Conservation (phyloP, 53 echinoderm and acorn worm genomes). For the Holothuria scabra region DNA sequence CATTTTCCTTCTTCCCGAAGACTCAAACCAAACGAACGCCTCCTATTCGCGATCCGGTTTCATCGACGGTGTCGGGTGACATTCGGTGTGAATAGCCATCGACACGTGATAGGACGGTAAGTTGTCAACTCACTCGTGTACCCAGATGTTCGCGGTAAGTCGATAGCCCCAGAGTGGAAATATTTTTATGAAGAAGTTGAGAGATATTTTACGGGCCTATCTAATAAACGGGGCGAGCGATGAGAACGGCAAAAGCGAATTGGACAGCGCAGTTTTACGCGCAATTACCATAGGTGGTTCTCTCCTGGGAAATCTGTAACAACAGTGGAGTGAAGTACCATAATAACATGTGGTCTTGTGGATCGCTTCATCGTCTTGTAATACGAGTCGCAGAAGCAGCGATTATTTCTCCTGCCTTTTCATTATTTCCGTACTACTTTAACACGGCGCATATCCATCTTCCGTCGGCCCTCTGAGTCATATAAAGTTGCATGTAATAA, state of each 20-base stretch:
- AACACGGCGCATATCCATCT: constrained; percentile 36
- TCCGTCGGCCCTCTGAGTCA: constrained; percentile 25
- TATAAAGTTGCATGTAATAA: constrained; percentile 45
- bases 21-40: constrained; percentile 49
- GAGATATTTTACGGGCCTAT: constrained; percentile 40
- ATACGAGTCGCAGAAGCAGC: constrained; percentile 18
- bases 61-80: constrained; percentile 28
- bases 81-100: constrained; percentile 30
- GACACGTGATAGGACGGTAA: constrained; percentile 37
- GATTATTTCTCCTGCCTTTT: constrained; percentile 15
- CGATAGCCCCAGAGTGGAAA: constrained; percentile 45
- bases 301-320: constrained; percentile 39
- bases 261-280: constrained; percentile 34
- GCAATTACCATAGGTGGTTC: constrained; percentile 37
- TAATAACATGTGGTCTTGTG: constrained; percentile 39
- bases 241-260: constrained; percentile 11
- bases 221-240: constrained; percentile 40
- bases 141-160: constrained; percentile 35
- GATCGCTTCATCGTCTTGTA: constrained; percentile 16
- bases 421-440: constrained; percentile 31
- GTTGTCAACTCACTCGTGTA: constrained; percentile 36
- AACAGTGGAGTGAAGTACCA: constrained; percentile 30
- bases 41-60: constrained; percentile 52
- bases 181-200: constrained; percentile 32
- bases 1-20: constrained; percentile 20